Conservation (phyloP, 2,113 vertebrate genomes). For the Etia nguti region DNA sequence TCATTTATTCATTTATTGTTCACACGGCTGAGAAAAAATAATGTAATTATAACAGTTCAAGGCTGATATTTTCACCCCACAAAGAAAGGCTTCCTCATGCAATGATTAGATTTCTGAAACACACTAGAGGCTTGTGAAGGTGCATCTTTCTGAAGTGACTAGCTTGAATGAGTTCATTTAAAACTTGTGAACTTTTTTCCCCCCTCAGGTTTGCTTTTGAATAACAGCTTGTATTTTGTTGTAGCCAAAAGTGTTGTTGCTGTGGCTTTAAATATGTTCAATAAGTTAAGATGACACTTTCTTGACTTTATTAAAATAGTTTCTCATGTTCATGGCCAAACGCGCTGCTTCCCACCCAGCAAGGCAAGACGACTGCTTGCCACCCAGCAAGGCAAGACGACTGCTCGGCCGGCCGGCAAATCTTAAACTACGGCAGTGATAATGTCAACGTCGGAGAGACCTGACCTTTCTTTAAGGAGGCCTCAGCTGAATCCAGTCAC, state of each 20-base stretch:
- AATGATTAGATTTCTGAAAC: slow-evolving; percentile 2
- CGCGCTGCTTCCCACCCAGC: not conserved
- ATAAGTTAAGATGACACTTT: not conserved
- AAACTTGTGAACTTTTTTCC: not conserved
- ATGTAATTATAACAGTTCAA: slow-evolving; percentile 3
- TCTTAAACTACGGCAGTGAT: not conserved
- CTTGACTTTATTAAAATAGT: not conserved
- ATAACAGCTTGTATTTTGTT: not conserved
- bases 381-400: not conserved
- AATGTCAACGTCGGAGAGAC: not conserved
- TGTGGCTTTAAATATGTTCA: not conserved
- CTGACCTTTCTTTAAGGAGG: not conserved
- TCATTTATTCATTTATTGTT: not conserved
- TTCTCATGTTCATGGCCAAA: not conserved
- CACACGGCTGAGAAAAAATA: not conserved
- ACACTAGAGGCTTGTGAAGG: not conserved
- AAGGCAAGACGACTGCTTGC: not conserved
- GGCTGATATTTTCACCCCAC: slow-evolving; percentile 5
- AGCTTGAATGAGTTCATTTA: not conserved
- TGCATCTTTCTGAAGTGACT: not conserved
- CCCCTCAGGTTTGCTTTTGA: not conserved
- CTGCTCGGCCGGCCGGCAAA: not conserved
- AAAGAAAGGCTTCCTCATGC: not conserved
- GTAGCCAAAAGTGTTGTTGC: not conserved
- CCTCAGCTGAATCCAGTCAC: not conserved